phyloP scores from a whole-genome alignment of 2,888 invertebrate genomes.

The Cynaeus angustus region DNA sequence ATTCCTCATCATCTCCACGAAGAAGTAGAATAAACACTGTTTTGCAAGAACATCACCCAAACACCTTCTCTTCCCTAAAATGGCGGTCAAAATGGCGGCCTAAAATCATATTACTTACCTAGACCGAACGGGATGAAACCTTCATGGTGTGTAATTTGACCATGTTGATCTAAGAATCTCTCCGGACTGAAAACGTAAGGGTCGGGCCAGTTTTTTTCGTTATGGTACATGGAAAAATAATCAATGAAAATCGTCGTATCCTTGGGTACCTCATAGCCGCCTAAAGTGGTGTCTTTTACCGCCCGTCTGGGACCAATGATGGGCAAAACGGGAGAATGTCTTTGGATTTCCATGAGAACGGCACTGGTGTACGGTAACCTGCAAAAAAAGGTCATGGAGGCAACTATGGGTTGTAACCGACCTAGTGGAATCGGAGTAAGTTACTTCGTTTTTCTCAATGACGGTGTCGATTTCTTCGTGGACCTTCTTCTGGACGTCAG shows the following conservation, averaged over 20 bases:
- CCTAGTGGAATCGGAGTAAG: slow-evolving; percentile 60
- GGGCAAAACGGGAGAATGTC: slow-evolving; percentile 71
- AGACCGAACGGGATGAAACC: slow-evolving; percentile 69
- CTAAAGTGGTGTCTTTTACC: slow-evolving; percentile 73
- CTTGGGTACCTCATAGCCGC: slow-evolving; percentile 72
- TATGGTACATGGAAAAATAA: slow-evolving; percentile 74
- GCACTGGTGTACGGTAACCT: slow-evolving; percentile 71
- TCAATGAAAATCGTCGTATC: slow-evolving; percentile 66
- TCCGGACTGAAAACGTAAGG: slow-evolving; percentile 79
- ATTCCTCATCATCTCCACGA: slow-evolving; percentile 17
- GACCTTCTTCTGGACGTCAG: slow-evolving; percentile 76
- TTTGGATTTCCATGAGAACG: slow-evolving; percentile 72
- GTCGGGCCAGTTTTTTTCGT: slow-evolving; percentile 76
- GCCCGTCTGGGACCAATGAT: slow-evolving; percentile 73
- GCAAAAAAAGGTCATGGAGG: no score
- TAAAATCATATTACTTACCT: slow-evolving; percentile 59
- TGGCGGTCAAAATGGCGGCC: neutral
- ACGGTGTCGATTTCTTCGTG: slow-evolving; percentile 74
- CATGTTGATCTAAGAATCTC: slow-evolving; percentile 74
- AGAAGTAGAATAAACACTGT: slow-evolving; percentile 2
- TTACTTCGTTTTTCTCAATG: slow-evolving; percentile 69
- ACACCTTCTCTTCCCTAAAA: slow-evolving; percentile 6
- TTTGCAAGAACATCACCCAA: slow-evolving; percentile 5
- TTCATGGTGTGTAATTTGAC: slow-evolving; percentile 63
- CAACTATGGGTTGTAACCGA: no score